Percentiles rank a stretch among this genome's conserved stretches.
phyloP scores from a whole-genome alignment of 1,140 invertebrate genomes.

The Cotesia vestalis region DNA sequence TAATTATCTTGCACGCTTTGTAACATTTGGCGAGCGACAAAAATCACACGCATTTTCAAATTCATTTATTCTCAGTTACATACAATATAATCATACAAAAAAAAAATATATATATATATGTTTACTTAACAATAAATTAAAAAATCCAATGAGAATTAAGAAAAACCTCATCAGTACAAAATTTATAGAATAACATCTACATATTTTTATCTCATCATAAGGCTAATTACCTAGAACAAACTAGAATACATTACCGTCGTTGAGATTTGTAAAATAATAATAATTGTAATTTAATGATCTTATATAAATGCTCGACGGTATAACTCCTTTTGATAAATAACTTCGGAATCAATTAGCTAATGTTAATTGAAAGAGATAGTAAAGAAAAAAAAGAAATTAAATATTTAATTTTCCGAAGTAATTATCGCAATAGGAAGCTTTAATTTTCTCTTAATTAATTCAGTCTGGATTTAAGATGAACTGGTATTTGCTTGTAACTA shows the following conservation, averaged over 20 bases:
- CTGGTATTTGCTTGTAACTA: not conserved
- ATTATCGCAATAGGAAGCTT: slow-evolving; percentile 22
- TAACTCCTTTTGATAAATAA: not conserved
- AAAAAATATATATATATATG: too few species aligned
- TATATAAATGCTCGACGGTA: not conserved
- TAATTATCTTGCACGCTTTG: slow-evolving; percentile 43
- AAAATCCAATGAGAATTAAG: slow-evolving; percentile 38
- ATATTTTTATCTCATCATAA: not conserved
- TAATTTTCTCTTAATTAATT: slow-evolving; percentile 31
- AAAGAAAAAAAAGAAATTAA: not conserved
- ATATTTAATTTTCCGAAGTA: not conserved
- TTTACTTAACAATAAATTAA: slow-evolving; percentile 62
- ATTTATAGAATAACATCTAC: not conserved
- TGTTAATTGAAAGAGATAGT: not conserved
- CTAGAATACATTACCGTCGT: slow-evolving; percentile 1
- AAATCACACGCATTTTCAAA: slow-evolving; percentile 41
- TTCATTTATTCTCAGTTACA: slow-evolving; percentile 51
- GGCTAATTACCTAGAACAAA: slow-evolving; percentile 4
- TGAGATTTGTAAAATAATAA: not conserved
- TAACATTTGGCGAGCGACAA: not conserved
- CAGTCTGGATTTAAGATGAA: slow-evolving; percentile 25
- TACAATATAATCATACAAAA: slow-evolving; percentile 58
- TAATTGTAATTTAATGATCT: not conserved
- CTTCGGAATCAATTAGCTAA: slow-evolving; percentile 6
- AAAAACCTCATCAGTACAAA: not conserved